phyloP scores from a whole-genome alignment of 2,888 invertebrate genomes.

The Pediacus dermestoides region DNA sequence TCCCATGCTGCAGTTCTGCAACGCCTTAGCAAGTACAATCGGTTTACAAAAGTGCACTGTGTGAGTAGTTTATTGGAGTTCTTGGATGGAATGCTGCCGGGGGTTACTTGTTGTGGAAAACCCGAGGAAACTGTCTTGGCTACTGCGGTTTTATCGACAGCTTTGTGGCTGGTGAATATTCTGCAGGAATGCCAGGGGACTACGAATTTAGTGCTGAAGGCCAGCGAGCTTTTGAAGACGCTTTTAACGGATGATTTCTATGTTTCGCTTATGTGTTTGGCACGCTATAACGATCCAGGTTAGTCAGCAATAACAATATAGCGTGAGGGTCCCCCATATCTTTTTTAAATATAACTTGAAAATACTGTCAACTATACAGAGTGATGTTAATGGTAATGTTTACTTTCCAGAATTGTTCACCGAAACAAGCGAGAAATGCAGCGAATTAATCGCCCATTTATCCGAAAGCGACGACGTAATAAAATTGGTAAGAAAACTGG shows the following conservation, averaged over 20 bases:
- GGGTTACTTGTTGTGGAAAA: slow-evolving; percentile 70
- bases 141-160: slow-evolving; percentile 75
- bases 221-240: slow-evolving; percentile 60
- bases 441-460: slow-evolving; percentile 61
- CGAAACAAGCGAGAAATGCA: slow-evolving; percentile 59
- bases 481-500: slow-evolving; percentile 34
- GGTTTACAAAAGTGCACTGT: slow-evolving; percentile 78
- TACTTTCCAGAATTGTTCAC: slow-evolving; percentile 54
- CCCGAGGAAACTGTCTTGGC: slow-evolving; percentile 85
- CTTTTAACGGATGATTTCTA: slow-evolving; percentile 64
- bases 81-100: slow-evolving; percentile 64
- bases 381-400: background rate
- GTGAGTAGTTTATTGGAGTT: slow-evolving; percentile 82
- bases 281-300: slow-evolving; percentile 77
- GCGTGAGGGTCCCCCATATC: no score
- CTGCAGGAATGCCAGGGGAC: slow-evolving; percentile 53
- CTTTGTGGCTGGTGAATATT: slow-evolving; percentile 78
- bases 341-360: no score
- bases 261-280: slow-evolving; percentile 77
- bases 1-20: slow-evolving; percentile 87
- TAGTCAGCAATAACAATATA: no score
- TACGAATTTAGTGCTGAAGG: slow-evolving; percentile 61
- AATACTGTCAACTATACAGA: slow-evolving; percentile 1
- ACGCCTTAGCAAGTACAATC: slow-evolving; percentile 84
- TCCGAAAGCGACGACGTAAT: slow-evolving; percentile 31